A percentile compares a stretch with the other conserved stretches of the same genome.
phyloP scores from a whole-genome alignment of 2,888 invertebrate species.

The Xylota sylvarum region DNA sequence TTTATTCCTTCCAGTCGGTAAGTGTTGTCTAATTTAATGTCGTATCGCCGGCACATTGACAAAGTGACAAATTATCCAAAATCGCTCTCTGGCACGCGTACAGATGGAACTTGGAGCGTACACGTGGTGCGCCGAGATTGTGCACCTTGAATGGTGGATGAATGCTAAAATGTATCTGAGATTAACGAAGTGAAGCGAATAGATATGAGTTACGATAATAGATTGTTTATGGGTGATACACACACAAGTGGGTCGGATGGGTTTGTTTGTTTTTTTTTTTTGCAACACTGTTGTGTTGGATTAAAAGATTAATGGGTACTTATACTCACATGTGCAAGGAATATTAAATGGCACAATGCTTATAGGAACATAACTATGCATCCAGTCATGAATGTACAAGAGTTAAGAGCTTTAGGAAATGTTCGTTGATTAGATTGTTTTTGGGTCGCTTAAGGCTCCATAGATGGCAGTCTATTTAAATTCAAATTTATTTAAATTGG shows the following conservation, averaged over 20 bases:
- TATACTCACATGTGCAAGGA: not conserved
- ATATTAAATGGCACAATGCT: not conserved
- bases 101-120: conserved; percentile 4
- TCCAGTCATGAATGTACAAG: no score
- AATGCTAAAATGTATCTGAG: conserved; percentile 33
- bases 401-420: no score
- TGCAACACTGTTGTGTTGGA: conserved; percentile 9
- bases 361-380: no score
- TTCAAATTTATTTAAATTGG: no score
- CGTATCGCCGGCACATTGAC: conserved; percentile 57
- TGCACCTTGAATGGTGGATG: conserved; percentile 34
- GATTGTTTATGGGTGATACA: conserved; percentile 40
- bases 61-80: conserved; percentile 46
- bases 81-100: conserved; percentile 35
- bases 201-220: conserved; percentile 51
- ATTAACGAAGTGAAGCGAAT: conserved; percentile 21
- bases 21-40: conserved; percentile 21
- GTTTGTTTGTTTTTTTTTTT: not conserved
- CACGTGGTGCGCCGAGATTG: conserved; percentile 27
- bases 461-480: no score
- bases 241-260: not conserved
- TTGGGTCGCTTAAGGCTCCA: no score
- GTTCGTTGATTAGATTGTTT: no score
- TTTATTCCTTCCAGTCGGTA: conserved; percentile 16
- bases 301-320: conserved; percentile 4